Base-by-base conservation (phyloP, 2,888 invertebrate species). In the Trichopoda pennipes region DNA sequence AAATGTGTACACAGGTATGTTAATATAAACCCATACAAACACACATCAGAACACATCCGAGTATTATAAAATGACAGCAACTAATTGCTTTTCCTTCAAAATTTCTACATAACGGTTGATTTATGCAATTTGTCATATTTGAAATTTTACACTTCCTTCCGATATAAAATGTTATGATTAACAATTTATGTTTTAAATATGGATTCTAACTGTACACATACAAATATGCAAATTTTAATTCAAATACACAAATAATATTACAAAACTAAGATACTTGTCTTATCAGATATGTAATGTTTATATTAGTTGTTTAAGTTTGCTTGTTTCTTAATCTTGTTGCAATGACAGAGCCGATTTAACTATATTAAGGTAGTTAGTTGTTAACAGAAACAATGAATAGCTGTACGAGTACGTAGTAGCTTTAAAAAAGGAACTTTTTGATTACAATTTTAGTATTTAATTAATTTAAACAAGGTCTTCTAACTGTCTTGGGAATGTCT, bases 111-210 rank as follows among this genome's bases (percentile, higher is more conserved):
- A 82, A 79, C 81, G 79, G 76, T 75, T 84, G 84, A 85, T 84
- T 85, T 85, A 83, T 84, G 84, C 84, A 83, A 85, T 85, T 85
- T 85, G 85, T 85, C 85, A 84, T 83, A 85, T 85, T 78, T 84
- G 83, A 84, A 82, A 85, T 85, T 85, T 85, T 83, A 81, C 84
- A 85, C 85, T 85, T 85, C 84, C 85, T 85, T 85, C 85, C 85
- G 79, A 66, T 72, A 72, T 66, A 75, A 79, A 82, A 75, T 79
- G 70, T 79, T 75, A 75, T 82, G 79, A 82, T 82, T 82, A 82
- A 82, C 79, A 82, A 82, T 76, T 70, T 82, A 79, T 61, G 58
- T 28, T 49, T 68, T 42, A 28, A 38, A 44, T 51, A 58, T 9
- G 19, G 44, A 28, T 32, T n/a, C 12, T 14, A 53, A n/a, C 12